These are phyloP conservation scores for Microcebus ravelobensis DNA, from an alignment of 2,113 vertebrate genomes.

Conservation along the genomic window DNA sequence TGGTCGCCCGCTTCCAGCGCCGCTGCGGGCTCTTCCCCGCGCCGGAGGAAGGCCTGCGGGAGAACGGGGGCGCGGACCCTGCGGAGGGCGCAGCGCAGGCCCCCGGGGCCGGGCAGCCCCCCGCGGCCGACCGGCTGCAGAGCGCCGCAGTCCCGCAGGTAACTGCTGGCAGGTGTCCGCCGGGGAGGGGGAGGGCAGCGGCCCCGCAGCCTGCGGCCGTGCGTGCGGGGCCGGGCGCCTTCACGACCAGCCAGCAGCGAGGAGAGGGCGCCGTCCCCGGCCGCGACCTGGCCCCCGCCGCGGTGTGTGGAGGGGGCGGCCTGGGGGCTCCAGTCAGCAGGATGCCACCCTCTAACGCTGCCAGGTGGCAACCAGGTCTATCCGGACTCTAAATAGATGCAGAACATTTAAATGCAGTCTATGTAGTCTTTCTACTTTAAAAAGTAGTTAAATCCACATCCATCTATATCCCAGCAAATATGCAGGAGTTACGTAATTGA, in stretches of 20 bases:
- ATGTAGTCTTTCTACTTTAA: neutral
- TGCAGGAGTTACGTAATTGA: conserved; percentile 53
- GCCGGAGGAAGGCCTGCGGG: conserved; percentile 36
- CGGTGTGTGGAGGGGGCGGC: neutral
- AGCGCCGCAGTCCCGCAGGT: conserved; percentile 39
- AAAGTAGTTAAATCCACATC: neutral
- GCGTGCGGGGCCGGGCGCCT: neutral
- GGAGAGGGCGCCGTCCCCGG: neutral
- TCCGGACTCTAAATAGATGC: neutral
- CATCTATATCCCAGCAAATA: neutral
- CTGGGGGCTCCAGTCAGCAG: neutral
- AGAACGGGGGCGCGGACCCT: conserved; percentile 28
- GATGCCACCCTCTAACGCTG: neutral
- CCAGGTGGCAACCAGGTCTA: neutral
- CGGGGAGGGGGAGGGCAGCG: neutral
- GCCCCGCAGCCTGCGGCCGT: neutral
- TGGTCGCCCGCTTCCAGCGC: conserved; percentile 94
- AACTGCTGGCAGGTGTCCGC: neutral
- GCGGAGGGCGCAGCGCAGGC: neutral
- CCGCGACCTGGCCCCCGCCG: neutral
- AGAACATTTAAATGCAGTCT: neutral
- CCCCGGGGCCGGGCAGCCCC: neutral
- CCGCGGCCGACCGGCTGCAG: neutral
- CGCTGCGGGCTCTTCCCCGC: conserved; percentile 89
- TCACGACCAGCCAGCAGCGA: neutral